Base-by-base conservation (phyloP, 2,888 invertebrate genomes). In the Agrochola circellaris region DNA sequence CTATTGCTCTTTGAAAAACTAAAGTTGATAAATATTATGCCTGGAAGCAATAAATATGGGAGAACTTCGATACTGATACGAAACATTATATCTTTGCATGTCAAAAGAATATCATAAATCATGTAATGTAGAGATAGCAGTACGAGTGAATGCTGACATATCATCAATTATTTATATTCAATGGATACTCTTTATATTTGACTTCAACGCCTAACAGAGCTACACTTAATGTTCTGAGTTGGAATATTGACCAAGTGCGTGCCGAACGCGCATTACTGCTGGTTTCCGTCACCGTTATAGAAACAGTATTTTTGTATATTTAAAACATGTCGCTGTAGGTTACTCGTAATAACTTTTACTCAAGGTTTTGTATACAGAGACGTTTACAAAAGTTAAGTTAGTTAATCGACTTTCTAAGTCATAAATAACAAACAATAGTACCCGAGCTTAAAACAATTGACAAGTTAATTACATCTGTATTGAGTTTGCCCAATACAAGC, bases 1-100 rank as follows among this genome's bases (percentile, higher is more conserved):
- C 84, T 87, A 89, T 90, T 89, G 90, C 89, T 89, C 88, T 90
- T 90, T 81, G 60, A 75, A 81, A 88, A 75, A 85, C 84, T 81
- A 75, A 69, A 88, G 68, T 83, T 83, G 75, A 83, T 88, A 88
- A 82, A 85, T 79, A 80, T 76, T 67, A 64, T 72, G 81, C 76
- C 75, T 81, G 65, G 48, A 74, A 79, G 80, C 80, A 82, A 79
- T 80, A 78, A 77, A 81, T 81, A 77, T 70, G 66, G 38, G 30
- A 80, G 75, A 78, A 69, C 67, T 64, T 73, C 71, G 74, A 76
- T 73, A 79, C 72, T 62, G 67, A 77, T 83, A 82, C 64, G 65
- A 71, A 71, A 56, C 75, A 66, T 79, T 70, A 75, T 83, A 86
- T 83, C 68, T 89, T 87, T 73, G 74, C 79, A 85, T 86, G 74